Base-by-base conservation (phyloP, 1,140 invertebrate genomes). In the Schlechtendalia chinensis region DNA sequence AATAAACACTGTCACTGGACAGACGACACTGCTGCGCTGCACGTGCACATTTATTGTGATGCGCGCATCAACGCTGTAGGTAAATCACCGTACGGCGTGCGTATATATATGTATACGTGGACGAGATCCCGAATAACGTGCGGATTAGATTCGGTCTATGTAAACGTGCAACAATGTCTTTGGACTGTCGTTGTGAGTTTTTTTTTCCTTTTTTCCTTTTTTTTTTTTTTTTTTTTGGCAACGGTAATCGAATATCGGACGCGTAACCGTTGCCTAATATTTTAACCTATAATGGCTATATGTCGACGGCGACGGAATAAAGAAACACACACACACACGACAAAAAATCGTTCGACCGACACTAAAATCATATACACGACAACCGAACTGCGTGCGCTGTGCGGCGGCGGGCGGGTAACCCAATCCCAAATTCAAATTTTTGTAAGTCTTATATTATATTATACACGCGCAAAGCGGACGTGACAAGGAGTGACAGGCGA, bases 401-500 rank as follows among this genome's bases (percentile, higher is more conserved):
- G 19, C 45, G 24, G 32, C 39, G 22, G 8, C 53, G n/a, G 53
- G 16, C 32, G 16, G 16, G 75, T 79, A 79, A 79, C 58, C 58
- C 75, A 79, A 79, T 63, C 58, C 58, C n/a, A 32, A 79, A 79
- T 61, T 79, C 45, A 63, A 63, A 63, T 79, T 79, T n/a, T 79
- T 17, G 39, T 63, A 50, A 22, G 16, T 19, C n/a, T 47, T 8
- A 24, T 32, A 39, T 22, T 10, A 72, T 29, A 71, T 47, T n/a
- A 39, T 67, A 45, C 6, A 61, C 22, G 75, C n/a, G 58, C 29
- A 56, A 27, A 24, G 27, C 54, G n/a, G 72, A 75, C 72, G 74
- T 79, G 75, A 79, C 75, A 50, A 79, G 75, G 58, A 63, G 75
- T 79, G 75, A 79, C 75, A 59, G 74, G 27, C 54, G 74, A 77